These are phyloP conservation scores for Amazona ochrocephala DNA, from an alignment of 2,797 vertebrate genomes.

Conservation along the genomic window DNA sequence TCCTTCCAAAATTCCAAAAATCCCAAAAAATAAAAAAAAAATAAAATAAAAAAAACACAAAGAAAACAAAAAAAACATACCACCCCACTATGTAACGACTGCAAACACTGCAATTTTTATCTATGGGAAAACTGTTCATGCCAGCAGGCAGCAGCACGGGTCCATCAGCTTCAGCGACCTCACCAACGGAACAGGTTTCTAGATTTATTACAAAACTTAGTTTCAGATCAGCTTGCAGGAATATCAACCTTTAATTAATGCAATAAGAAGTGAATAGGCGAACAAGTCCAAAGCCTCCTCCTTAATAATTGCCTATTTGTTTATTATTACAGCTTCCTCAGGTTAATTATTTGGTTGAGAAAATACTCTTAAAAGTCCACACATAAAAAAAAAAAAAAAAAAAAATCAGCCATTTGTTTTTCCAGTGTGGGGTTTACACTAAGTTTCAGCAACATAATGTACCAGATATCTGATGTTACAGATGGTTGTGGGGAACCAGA, in stretches of 20 bases:
- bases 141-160: not conserved
- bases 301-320: constrained; percentile 50
- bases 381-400: not conserved
- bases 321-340: constrained; percentile 32
- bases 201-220: not conserved
- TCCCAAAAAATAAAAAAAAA: not conserved
- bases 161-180: not conserved
- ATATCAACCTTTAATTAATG: not conserved
- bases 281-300: not conserved
- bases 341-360: constrained; percentile 41
- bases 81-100: not conserved
- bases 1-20: not conserved
- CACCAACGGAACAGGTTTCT: not conserved
- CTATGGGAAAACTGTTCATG: rapidly evolving
- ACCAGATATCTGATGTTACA: constrained; percentile 62
- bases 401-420: constrained; percentile 43
- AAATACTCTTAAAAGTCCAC: constrained; percentile 47
- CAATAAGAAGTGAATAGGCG: not conserved
- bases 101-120: not conserved
- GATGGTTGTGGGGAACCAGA: constrained; percentile 68
- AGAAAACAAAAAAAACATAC: not conserved
- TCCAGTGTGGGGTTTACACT: constrained; percentile 47
- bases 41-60: too few species aligned
- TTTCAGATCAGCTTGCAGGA: not conserved
- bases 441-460: constrained; percentile 64